These are phyloP conservation scores for Listronotus oregonensis DNA, from an alignment of 1,140 invertebrate species.

Conservation along the genomic window DNA sequence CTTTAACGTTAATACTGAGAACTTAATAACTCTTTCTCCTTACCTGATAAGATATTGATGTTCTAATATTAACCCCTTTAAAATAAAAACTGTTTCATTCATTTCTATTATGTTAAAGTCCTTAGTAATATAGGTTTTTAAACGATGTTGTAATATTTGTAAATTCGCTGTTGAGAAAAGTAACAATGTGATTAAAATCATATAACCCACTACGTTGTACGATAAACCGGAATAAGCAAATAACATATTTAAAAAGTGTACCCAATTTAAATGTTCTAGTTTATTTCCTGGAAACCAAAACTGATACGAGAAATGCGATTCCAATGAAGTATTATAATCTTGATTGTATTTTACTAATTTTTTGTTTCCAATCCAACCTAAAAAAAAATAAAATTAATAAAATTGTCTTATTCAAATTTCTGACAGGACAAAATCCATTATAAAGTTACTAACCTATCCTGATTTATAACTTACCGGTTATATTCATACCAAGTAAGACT, in stretches of 20 bases:
- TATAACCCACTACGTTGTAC: conserved; percentile 4
- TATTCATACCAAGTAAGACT: too few relatives aligned
- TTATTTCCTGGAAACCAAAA: conserved; percentile 20
- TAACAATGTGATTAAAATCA: conserved; percentile 9
- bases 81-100: neutral
- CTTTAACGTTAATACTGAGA: too few relatives aligned
- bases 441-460: too few relatives aligned
- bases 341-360: conserved; percentile 12
- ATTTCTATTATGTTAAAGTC: neutral
- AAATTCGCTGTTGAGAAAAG: conserved; percentile 4
- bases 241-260: neutral
- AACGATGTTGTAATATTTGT: neutral
- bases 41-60: conserved; percentile 14
- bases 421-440: too few relatives aligned
- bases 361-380: conserved; percentile 6
- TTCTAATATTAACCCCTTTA: conserved; percentile 1
- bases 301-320: conserved; percentile 12
- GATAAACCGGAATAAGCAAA: neutral
- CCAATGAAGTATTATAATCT: conserved; percentile 2
- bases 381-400: too few relatives aligned
- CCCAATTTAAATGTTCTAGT: conserved; percentile 6
- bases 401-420: too few relatives aligned
- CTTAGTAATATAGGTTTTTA: neutral
- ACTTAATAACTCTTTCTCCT: neutral
- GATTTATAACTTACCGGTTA: too few relatives aligned